Percentiles rank a stretch among this genome's conserved stretches.
Evolutionary conservation across 1,140 invertebrate species (phyloP).

Genomic region (Bilobella aurantiaca): DNA sequence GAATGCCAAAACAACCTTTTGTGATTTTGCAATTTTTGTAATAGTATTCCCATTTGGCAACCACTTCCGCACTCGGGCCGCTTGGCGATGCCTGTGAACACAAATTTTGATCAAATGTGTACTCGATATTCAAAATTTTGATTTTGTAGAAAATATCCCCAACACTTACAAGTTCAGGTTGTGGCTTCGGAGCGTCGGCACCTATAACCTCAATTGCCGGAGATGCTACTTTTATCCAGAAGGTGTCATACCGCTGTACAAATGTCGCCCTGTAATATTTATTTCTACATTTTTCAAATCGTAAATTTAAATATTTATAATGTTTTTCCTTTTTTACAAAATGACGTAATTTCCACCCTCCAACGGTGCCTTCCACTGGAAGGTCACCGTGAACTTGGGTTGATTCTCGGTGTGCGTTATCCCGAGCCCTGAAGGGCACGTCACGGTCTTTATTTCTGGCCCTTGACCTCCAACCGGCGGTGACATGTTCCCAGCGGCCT

Average conservation of each 20-base stretch:
- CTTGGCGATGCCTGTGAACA: background rate
- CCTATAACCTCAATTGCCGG: background rate
- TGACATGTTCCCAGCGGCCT: no score
- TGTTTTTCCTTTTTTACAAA: background rate
- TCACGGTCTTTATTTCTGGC: no score
- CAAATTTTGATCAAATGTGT: background rate
- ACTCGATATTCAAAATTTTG: background rate
- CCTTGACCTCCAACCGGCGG: no score
- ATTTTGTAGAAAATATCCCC: background rate
- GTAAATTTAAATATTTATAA: background rate
- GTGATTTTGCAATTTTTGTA: background rate
- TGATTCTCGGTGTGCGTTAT: background rate
- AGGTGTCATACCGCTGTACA: background rate
- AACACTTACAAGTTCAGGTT: background rate
- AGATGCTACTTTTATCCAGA: constrained; percentile 2
- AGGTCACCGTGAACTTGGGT: background rate
- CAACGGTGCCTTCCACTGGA: constrained; percentile 3
- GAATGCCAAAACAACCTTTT: constrained; percentile 10
- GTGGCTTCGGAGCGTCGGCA: no score
- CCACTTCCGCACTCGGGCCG: background rate
- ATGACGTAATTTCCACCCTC: constrained; percentile 7
- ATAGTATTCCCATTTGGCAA: background rate
- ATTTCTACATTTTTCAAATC: no score
- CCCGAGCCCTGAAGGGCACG: background rate
- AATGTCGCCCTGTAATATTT: constrained; percentile 1